phyloP scores from a whole-genome alignment of 2,888 invertebrate species.

The Thecophora atra region DNA sequence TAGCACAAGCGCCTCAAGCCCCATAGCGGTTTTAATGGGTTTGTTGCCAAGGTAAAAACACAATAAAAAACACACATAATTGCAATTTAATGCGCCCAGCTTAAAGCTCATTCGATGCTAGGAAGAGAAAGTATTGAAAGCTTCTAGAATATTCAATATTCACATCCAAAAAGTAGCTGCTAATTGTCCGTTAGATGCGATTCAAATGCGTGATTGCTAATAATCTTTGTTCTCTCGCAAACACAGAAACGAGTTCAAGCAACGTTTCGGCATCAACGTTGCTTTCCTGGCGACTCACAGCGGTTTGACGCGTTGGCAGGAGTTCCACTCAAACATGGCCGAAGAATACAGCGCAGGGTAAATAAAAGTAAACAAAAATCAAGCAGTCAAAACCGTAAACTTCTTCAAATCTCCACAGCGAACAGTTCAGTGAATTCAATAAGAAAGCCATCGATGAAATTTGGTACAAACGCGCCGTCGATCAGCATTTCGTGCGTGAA shows the following conservation, averaged over 20 bases:
- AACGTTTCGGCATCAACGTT: conserved; percentile 83
- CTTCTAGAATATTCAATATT: neutral
- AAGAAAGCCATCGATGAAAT: conserved; percentile 85
- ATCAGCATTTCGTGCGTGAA: conserved; percentile 81
- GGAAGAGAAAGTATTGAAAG: neutral
- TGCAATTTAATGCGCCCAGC: neutral
- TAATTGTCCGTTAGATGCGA: neutral
- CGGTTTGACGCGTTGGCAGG: conserved; percentile 90
- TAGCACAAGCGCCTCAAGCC: conserved; percentile 80
- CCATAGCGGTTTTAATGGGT: conserved; percentile 93
- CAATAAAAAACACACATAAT: conserved; percentile 78
- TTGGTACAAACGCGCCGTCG: conserved; percentile 89
- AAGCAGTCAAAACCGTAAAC: too few relatives aligned
- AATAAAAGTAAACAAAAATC: too few relatives aligned
- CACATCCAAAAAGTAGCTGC: neutral
- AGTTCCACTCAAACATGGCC: conserved; percentile 72
- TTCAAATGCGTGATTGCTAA: neutral
- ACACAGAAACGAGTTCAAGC: conserved; percentile 81
- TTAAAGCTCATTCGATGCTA: conserved; percentile 9
- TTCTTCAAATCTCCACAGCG: conserved; percentile 65
- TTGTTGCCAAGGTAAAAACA: conserved; percentile 89
- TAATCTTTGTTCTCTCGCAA: conserved; percentile 9
- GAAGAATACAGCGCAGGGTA: conserved; percentile 65
- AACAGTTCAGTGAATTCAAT: conserved; percentile 78
- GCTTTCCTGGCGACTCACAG: conserved; percentile 91